phyloP scores from a whole-genome alignment of 2,797 vertebrate species.

The Myripristis murdjan region DNA sequence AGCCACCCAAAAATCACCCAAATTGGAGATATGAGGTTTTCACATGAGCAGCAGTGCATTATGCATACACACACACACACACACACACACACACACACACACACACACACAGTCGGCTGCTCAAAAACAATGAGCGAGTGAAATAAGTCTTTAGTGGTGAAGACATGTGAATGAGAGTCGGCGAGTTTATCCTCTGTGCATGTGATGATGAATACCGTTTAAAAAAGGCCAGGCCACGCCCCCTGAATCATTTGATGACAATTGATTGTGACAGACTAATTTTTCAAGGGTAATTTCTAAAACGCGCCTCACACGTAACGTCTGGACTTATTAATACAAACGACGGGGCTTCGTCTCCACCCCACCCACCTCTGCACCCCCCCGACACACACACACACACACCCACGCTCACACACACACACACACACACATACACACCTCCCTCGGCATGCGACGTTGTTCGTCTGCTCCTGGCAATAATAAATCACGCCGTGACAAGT shows the following conservation, averaged over 20 bases:
- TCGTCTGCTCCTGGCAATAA: slow-evolving; percentile 79
- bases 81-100: slow-evolving; percentile 2
- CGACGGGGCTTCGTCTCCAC: slow-evolving; percentile 31
- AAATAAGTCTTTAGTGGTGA: slow-evolving; percentile 13
- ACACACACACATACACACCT: too few relatives aligned
- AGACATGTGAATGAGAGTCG: slow-evolving; percentile 53
- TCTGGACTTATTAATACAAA: slow-evolving; percentile 82
- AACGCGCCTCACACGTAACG: slow-evolving; percentile 81
- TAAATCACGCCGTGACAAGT: slow-evolving; percentile 83
- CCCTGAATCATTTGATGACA: slow-evolving; percentile 72
- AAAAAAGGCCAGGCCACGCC: slow-evolving; percentile 59
- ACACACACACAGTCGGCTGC: slow-evolving; percentile 30
- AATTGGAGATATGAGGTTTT: too few relatives aligned
- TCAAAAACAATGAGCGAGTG: slow-evolving; percentile 54
- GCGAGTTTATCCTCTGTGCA: slow-evolving; percentile 33
- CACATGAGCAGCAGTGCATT: not conserved
- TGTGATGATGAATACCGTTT: slow-evolving; percentile 55
- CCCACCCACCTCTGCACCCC: not conserved
- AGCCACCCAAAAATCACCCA: too few relatives aligned
- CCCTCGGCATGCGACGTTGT: slow-evolving; percentile 55
- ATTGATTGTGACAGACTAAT: slow-evolving; percentile 80
- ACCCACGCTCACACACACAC: too few relatives aligned
- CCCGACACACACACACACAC: too few relatives aligned
- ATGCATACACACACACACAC: too few relatives aligned
- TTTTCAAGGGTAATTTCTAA: slow-evolving; percentile 85